Conservation (phyloP, 1,140 invertebrate genomes). For the Thaumetopoea pityocampa region DNA sequence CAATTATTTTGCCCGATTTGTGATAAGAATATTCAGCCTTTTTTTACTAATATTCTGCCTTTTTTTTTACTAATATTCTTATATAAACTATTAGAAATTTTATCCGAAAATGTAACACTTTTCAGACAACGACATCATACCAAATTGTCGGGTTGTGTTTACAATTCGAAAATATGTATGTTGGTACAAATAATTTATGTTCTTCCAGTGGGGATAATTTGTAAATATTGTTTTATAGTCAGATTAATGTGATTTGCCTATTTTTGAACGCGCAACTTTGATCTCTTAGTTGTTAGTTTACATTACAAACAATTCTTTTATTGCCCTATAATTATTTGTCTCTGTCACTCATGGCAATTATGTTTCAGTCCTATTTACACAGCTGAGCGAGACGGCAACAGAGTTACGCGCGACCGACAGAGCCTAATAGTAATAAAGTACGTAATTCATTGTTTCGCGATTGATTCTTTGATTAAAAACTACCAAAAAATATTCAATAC, state of each 20-base stretch:
- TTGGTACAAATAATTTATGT: slow-evolving; percentile 15
- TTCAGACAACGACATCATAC: slow-evolving; percentile 3
- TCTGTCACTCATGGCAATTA: too few relatives aligned
- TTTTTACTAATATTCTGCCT: neutral
- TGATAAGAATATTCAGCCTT: neutral
- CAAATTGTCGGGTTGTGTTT: neutral
- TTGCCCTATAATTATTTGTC: neutral
- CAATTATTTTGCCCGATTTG: slow-evolving; percentile 3
- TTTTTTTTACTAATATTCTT: slow-evolving; percentile 7
- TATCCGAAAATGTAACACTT: too few relatives aligned
- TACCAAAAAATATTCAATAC: too few relatives aligned
- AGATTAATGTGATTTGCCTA: slow-evolving; percentile 32
- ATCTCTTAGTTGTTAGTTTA: slow-evolving; percentile 31
- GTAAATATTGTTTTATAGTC: slow-evolving; percentile 23
- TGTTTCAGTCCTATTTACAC: too few relatives aligned
- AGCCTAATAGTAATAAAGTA: too few relatives aligned
- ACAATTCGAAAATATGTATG: neutral
- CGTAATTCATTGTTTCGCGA: too few relatives aligned
- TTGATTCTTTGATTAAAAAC: too few relatives aligned
- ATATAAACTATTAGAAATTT: too few relatives aligned
- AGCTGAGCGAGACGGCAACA: too few relatives aligned
- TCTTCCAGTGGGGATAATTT: slow-evolving; percentile 15
- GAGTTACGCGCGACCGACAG: too few relatives aligned
- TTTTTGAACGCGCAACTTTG: slow-evolving; percentile 28
- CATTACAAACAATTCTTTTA: neutral